Conservation (phyloP, 2,113 vertebrate species). For the Cephalopholis sonnerati region DNA sequence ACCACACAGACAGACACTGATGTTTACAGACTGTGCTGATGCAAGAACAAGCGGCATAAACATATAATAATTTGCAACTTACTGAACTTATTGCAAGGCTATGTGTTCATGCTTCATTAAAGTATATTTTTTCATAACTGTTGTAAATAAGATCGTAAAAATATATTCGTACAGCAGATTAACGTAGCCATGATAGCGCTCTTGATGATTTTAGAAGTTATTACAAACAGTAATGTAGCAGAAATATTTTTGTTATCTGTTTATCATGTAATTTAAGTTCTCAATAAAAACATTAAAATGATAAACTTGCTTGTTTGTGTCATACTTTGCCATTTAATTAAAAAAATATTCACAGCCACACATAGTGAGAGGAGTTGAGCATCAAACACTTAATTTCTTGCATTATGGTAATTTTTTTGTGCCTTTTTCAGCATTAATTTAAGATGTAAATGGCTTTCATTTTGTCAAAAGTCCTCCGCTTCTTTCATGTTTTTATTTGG, state of each 20-base stretch:
- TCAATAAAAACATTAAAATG: conserved; percentile 36
- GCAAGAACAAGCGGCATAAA: conserved; percentile 11
- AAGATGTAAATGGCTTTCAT: too few relatives aligned
- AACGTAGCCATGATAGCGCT: background rate
- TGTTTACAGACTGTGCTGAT: conserved; percentile 23
- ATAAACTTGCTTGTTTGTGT: background rate
- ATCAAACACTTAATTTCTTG: too few relatives aligned
- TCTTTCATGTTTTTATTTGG: too few relatives aligned
- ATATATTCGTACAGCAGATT: background rate
- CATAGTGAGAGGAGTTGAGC: too few relatives aligned
- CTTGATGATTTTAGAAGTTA: background rate
- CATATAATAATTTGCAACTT: conserved; percentile 10
- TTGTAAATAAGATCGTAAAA: conserved; percentile 54
- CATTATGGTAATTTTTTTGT: too few relatives aligned
- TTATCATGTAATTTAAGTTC: conserved; percentile 42
- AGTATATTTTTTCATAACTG: conserved; percentile 39
- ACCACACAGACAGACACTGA: background rate
- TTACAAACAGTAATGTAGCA: background rate
- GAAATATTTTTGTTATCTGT: conserved; percentile 36
- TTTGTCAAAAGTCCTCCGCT: too few relatives aligned
- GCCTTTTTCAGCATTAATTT: too few relatives aligned
- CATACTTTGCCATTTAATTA: background rate
- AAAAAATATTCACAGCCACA: background rate
- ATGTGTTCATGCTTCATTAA: conserved; percentile 14
- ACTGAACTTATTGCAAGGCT: background rate